Base-by-base conservation (phyloP, 2,797 vertebrate genomes). In the Sebastes reedi region DNA sequence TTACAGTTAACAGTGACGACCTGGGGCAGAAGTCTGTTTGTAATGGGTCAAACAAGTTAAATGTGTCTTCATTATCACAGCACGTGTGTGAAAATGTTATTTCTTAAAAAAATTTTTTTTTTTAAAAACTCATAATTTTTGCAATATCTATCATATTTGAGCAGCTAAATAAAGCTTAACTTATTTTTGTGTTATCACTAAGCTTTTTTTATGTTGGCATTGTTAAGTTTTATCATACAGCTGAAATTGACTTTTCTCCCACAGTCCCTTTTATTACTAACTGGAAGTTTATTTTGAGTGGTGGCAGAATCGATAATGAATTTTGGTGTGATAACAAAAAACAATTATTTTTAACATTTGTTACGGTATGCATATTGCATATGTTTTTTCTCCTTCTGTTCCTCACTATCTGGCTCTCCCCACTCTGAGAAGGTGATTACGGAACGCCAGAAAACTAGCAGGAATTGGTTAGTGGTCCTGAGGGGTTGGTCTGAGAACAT, bases 401-500 rank as follows among this genome's bases (percentile, higher is more conserved):
- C 72, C 18, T 6, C 20, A 0, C 46, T 46, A 24, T 75, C 73
- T 74, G 62, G 27, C 39, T 42, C 77, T 39, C 25, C 16, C 16
- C 60, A 29, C 67, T 77, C 65, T 52, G 70, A 77, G 77, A 70
- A 85, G 82, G 81, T 82, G 88, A 79, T 81, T 79, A 65, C 16
- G 2, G 71, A 50, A 50, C 18, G 85, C 89, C 88, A 89, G 87
- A 66, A 67, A 89, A 84, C 65, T 65, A 85, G 88, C 83, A 84
- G 87, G 87, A 90, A 80, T 42, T 82, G 87, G 79, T 85, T 90
- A 88, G 77, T 81, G 82, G 72, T 81, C 90, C 91, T 88, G 54
- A 5, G 92, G 83, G 89, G 81, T 92, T 76, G 71, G 82, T 90
- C 87, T 86, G 90, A 87, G 83, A 81, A 90, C 90, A 88, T 92